Evolutionary conservation across 2,113 vertebrate genomes (phyloP).

Genomic region (Datnioides undecimradiatus): DNA sequence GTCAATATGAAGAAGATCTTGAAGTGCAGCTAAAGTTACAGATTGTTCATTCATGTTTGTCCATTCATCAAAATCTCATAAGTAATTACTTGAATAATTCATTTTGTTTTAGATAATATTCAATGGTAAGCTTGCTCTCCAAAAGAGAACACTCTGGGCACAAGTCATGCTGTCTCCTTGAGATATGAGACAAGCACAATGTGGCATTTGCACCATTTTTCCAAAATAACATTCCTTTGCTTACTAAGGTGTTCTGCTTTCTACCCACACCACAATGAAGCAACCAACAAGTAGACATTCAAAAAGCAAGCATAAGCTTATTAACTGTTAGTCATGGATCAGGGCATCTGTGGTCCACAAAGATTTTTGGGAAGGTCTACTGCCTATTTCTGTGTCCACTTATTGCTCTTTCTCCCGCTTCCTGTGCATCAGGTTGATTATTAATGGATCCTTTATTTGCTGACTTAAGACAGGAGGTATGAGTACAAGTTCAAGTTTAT

Average conservation of each 20-base stretch:
- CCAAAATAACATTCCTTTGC: conserved; percentile 19
- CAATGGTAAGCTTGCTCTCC: conserved; percentile 3
- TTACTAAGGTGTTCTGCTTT: conserved; percentile 52
- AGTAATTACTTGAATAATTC: not conserved
- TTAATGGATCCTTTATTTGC: conserved; percentile 51
- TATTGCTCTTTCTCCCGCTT: conserved; percentile 20
- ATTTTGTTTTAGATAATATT: not conserved
- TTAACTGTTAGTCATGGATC: conserved; percentile 65
- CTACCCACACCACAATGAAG: not conserved
- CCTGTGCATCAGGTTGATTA: conserved; percentile 58
- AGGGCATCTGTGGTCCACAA: conserved; percentile 23
- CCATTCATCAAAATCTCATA: conserved; percentile 1
- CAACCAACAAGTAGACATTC: not conserved
- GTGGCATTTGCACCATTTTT: not conserved
- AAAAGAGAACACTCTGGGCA: not conserved
- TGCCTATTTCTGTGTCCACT: conserved; percentile 28
- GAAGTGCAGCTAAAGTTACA: not conserved
- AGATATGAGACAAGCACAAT: not conserved
- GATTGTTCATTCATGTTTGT: not conserved
- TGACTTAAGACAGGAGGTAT: conserved; percentile 14
- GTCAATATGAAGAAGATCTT: not conserved
- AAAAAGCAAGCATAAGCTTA: conserved; percentile 51
- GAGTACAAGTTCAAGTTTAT: conserved; percentile 18
- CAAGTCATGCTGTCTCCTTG: not conserved
- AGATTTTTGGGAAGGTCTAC: conserved; percentile 17